These are phyloP conservation scores for Sebastes fasciatus DNA, from an alignment of 2,113 vertebrate species.

Conservation along the genomic window DNA sequence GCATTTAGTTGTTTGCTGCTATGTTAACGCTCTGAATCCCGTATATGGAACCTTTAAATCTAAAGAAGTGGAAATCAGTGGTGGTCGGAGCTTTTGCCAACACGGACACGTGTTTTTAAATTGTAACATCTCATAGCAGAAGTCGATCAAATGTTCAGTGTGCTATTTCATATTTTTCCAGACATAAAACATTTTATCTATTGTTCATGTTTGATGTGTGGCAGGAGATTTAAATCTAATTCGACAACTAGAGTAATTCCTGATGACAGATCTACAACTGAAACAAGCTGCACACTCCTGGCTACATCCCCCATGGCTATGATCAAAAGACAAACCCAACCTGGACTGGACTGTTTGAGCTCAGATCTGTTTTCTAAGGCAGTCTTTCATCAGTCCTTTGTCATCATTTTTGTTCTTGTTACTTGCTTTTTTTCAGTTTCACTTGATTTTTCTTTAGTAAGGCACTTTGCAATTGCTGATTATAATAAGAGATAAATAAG, in stretches of 20 bases:
- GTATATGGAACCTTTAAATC: background rate
- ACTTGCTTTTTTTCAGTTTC: background rate
- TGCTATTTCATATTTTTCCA: background rate
- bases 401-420: background rate
- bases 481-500: background rate
- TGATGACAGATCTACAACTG: background rate
- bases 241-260: background rate
- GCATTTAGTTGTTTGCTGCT: too few relatives aligned
- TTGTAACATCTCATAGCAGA: background rate
- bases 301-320: background rate
- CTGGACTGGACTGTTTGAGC: background rate
- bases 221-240: slow-evolving; percentile 1
- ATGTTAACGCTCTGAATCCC: too few relatives aligned
- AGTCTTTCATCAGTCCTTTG: background rate
- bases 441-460: background rate
- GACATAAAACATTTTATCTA: background rate
- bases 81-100: background rate
- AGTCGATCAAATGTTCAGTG: background rate
- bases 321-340: background rate
- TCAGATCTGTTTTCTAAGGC: background rate
- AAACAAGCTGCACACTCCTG: background rate
- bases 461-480: background rate
- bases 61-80: background rate
- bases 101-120: background rate
- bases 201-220: background rate